Conservation (phyloP, 2,888 invertebrate species). For the Luperina testacea region DNA sequence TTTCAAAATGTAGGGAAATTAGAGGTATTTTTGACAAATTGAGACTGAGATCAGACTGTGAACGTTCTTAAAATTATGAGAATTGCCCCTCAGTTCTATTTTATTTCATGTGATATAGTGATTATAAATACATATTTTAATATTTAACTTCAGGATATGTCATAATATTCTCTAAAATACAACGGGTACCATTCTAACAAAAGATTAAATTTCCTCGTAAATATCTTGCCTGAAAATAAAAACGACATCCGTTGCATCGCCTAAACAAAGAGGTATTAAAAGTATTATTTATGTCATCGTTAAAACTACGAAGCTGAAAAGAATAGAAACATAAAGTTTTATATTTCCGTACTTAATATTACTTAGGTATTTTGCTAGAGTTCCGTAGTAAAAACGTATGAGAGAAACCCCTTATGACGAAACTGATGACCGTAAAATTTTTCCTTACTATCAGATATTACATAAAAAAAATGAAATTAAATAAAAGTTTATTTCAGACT, state of each 20-base stretch:
- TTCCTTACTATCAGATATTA: neutral
- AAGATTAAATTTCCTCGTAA: constrained; percentile 34
- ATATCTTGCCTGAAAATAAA: constrained; percentile 26
- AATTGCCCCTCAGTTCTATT: too few relatives aligned
- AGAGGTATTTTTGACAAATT: too few relatives aligned
- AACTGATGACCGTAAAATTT: neutral
- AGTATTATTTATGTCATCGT: constrained; percentile 52
- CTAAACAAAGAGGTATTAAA: constrained; percentile 58
- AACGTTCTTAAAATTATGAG: too few relatives aligned
- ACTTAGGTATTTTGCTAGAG: constrained; percentile 13
- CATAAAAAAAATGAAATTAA: too few relatives aligned
- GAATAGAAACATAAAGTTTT: constrained; percentile 56
- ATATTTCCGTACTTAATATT: constrained; percentile 56
- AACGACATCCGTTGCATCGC: constrained; percentile 35
- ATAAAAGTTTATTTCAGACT: too few relatives aligned
- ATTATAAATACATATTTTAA: neutral
- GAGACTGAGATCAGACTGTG: too few relatives aligned
- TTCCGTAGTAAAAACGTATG: constrained; percentile 6
- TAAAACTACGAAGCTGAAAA: constrained; percentile 55
- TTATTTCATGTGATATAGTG: neutral
- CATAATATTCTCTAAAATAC: constrained; percentile 2
- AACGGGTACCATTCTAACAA: constrained; percentile 7
- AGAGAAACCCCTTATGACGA: neutral
- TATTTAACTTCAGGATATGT: neutral
- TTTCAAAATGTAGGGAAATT: too few relatives aligned